Base-by-base conservation (phyloP, 2,888 invertebrate genomes). In the Megalurothrips usitatus region DNA sequence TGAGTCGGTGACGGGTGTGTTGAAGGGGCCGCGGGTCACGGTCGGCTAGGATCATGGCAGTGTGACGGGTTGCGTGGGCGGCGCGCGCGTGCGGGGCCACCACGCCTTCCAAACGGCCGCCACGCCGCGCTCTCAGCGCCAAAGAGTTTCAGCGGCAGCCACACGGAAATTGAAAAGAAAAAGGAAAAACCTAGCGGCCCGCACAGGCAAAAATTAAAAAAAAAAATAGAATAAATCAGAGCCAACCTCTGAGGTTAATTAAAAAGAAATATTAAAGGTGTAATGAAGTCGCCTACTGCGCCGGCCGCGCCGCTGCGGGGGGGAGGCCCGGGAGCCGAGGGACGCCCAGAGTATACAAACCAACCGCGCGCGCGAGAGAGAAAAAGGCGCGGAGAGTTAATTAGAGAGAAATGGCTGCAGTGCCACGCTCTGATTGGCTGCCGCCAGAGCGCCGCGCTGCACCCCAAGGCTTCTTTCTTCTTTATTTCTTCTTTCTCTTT, bases 241-340 rank as follows among this genome's bases (percentile, higher is more conserved):
- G 26, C 34, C 34, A 75, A 75, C 26, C 68, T n/a, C n/a, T 75
- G 23, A 75, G 68, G 68, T 75, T 75, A 75, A 75, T 75, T 75
- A 75, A 75, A 58, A 75, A 75, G 68, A 75, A 75, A 75, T 75
- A 75, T 26, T n/a, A 26, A 75, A 75, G 68, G 26, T 75, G 68
- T 75, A 75, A 75, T 75, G 68, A 75, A 75, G 68, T 58, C 58
- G n/a, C 58, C 6, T 19, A 14, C 58, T n/a, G 58, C 58, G 52
- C 52, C 52, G 8, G 49, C 49, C 49, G 49, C 10, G 58, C 19
- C 58, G 58, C 2, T 17, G 58, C 34, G 68, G 68, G 68, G 23
- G 68, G 3, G 68, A n/a, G 58, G 58, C 58, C 58, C 58, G 11
- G 4, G 52, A 14, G 14, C 14, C 14, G 58, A 17, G 6, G 68